Percentiles rank a stretch among this genome's conserved stretches.
These are phyloP conservation scores for Prunella strophiata DNA, from an alignment of 2,797 vertebrate species.

Conservation along the genomic window DNA sequence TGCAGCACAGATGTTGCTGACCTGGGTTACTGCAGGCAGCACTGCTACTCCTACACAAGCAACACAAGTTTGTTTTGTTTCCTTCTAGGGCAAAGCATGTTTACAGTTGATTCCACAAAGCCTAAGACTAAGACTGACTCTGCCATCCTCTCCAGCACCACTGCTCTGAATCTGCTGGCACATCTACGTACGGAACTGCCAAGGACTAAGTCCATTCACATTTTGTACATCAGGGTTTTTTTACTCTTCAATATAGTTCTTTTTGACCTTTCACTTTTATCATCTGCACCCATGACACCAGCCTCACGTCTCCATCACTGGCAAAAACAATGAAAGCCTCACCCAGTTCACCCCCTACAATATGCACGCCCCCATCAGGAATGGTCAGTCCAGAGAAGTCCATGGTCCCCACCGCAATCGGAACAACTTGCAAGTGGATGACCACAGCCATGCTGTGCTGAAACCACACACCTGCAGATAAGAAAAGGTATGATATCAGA, in stretches of 20 bases:
- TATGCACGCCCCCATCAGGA: slow-evolving; percentile 92
- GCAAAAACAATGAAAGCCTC: slow-evolving; percentile 95
- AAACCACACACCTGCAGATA: slow-evolving; percentile 91
- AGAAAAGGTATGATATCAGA: slow-evolving; percentile 89
- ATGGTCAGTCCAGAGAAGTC: slow-evolving; percentile 97
- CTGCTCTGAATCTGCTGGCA: slow-evolving; percentile 77
- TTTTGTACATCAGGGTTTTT: slow-evolving; percentile 86
- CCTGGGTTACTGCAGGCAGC: slow-evolving; percentile 80
- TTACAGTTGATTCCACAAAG: slow-evolving; percentile 81
- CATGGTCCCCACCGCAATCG: slow-evolving; percentile 92
- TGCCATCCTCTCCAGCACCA: slow-evolving; percentile 77
- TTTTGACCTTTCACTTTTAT: slow-evolving; percentile 89
- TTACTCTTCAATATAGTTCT: slow-evolving; percentile 86
- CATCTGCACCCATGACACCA: slow-evolving; percentile 88
- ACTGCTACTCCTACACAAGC: slow-evolving; percentile 77
- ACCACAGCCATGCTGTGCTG: slow-evolving; percentile 95
- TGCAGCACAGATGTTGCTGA: slow-evolving; percentile 80
- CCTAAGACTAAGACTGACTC: slow-evolving; percentile 70
- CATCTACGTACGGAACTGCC: slow-evolving; percentile 82
- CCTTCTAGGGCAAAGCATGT: slow-evolving; percentile 75
- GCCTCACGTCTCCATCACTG: slow-evolving; percentile 87
- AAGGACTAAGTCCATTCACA: slow-evolving; percentile 88
- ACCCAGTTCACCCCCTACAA: slow-evolving; percentile 95
- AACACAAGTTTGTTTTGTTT: slow-evolving; percentile 80
- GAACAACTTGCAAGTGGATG: slow-evolving; percentile 96